Conservation (phyloP, 2,888 invertebrate genomes). For the Drosophila paranaensis region DNA sequence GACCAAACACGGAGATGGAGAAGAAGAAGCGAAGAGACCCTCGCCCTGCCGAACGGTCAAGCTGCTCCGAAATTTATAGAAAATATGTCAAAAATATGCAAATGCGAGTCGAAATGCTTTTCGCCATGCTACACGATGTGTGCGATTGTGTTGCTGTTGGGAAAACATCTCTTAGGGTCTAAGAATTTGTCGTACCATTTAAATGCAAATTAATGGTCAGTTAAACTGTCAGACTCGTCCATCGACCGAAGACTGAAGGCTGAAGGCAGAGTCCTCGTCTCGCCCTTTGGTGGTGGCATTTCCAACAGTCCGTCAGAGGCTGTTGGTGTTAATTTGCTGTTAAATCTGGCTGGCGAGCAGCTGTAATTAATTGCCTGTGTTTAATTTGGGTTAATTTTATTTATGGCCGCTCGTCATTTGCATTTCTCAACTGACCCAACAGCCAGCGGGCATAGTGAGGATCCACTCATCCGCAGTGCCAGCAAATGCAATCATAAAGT, state of each 20-base stretch:
- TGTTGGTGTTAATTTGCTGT: constrained; percentile 81
- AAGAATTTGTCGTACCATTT: constrained; percentile 68
- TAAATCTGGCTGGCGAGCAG: constrained; percentile 72
- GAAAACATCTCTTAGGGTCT: constrained; percentile 50
- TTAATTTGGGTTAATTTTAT: constrained; percentile 81
- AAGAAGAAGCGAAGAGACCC: constrained; percentile 10
- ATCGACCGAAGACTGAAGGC: constrained; percentile 15
- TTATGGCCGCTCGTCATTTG: constrained; percentile 72
- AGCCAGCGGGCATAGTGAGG: constrained; percentile 34
- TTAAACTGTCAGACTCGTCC: constrained; percentile 72
- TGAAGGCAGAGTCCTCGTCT: constrained; percentile 3
- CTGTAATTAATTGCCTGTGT: constrained; percentile 79
- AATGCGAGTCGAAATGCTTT: constrained; percentile 48
- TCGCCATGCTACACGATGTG: constrained; percentile 38
- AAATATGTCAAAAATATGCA: constrained; percentile 78
- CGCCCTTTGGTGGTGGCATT: constrained; percentile 30
- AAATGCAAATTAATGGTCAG: constrained; percentile 81
- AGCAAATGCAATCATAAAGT: constrained; percentile 69
- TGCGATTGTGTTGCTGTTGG: constrained; percentile 31
- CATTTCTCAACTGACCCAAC: constrained; percentile 48
- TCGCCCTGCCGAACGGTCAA: constrained; percentile 48
- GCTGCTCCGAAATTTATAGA: constrained; percentile 56
- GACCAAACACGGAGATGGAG: constrained; percentile 3
- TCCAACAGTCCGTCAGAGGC: constrained; percentile 48
- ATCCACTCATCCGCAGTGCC: constrained; percentile 34